These are phyloP conservation scores for Pempheris klunzingeri DNA, from an alignment of 2,797 vertebrate genomes.

Conservation along the genomic window DNA sequence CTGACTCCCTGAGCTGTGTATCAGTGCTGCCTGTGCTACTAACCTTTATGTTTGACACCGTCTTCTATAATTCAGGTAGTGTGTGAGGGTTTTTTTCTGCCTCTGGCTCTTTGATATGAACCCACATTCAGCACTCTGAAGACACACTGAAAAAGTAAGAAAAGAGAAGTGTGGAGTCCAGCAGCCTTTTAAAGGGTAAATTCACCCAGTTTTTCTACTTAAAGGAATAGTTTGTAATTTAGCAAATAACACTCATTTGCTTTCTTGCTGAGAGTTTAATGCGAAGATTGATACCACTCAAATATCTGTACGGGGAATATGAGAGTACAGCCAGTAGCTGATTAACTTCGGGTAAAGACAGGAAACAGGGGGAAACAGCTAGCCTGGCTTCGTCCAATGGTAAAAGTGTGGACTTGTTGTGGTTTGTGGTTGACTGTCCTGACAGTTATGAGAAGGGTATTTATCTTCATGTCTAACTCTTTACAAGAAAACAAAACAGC, in stretches of 20 bases:
- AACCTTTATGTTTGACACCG: constrained; percentile 38
- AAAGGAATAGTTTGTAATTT: background rate
- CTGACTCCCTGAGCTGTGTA: constrained; percentile 35
- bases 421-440: too few relatives aligned
- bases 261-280: background rate
- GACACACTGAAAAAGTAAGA: background rate
- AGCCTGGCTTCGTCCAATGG: background rate
- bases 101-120: background rate
- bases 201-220: background rate
- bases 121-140: background rate
- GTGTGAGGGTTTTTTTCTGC: background rate
- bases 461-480: background rate
- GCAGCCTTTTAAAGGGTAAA: constrained; percentile 3
- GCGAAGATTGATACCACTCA: background rate
- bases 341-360: background rate
- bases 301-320: background rate
- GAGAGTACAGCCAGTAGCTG: too few relatives aligned
- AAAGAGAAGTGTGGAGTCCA: background rate
- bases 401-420: background rate
- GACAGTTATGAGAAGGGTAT: too few relatives aligned
- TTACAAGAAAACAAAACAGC: background rate
- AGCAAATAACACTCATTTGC: background rate
- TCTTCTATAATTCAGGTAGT: constrained; percentile 45
- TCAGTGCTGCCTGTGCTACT: constrained; percentile 19
- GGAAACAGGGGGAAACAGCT: background rate